Evolutionary conservation across 2,113 vertebrate species (phyloP).

Genomic region (Hydropotes inermis): DNA sequence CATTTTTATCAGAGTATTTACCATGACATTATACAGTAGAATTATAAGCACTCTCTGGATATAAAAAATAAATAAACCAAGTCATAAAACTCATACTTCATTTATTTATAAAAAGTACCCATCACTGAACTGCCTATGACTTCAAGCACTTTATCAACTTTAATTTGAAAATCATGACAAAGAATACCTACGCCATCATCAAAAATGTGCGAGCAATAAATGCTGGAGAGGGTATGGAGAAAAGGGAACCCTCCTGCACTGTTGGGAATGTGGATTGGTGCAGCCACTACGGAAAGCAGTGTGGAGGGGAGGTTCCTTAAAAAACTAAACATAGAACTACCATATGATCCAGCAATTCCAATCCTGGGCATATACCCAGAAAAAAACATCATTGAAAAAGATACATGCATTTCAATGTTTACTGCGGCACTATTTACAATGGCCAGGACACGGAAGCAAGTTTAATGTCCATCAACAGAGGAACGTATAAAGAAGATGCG

Average conservation of each 20-base stretch:
- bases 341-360: background rate
- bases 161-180: background rate
- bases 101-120: background rate
- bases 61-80: background rate
- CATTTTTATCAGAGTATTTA: slow-evolving; percentile 38
- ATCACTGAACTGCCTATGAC: background rate
- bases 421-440: background rate
- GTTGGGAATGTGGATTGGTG: background rate
- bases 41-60: background rate
- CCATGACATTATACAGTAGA: background rate
- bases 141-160: background rate
- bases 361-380: background rate
- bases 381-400: background rate
- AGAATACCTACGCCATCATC: background rate
- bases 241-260: background rate
- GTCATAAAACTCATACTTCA: slow-evolving; percentile 1
- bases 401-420: background rate
- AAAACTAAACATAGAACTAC: background rate
- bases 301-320: background rate
- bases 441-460: background rate
- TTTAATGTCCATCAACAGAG: background rate
- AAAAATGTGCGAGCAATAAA: background rate
- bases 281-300: background rate
- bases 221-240: background rate
- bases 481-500: background rate